phyloP scores from a whole-genome alignment of 2,797 vertebrate species.

The Hippopotamyrus pictus region DNA sequence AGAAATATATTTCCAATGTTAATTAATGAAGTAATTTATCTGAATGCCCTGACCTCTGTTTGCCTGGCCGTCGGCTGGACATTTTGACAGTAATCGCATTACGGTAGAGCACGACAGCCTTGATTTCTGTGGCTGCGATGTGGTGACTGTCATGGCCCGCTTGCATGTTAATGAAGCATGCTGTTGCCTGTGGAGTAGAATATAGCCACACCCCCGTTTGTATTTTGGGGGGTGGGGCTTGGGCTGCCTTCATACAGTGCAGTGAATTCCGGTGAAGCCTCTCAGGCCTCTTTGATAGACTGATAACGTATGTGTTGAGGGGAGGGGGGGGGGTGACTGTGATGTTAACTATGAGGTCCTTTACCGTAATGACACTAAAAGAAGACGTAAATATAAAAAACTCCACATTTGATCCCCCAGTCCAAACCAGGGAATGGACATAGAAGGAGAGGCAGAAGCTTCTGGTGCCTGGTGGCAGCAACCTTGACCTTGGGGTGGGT shows the following conservation, averaged over 20 bases:
- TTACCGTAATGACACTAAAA: neutral
- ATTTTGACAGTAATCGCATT: constrained; percentile 54
- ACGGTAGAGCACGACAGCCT: constrained; percentile 17
- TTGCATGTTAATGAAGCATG: constrained; percentile 29
- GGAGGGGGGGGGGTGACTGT: neutral
- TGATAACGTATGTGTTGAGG: neutral
- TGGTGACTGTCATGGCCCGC: constrained; percentile 44
- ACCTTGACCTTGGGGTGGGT: constrained; percentile 18
- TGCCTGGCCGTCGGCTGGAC: constrained; percentile 39
- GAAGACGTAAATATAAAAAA: neutral
- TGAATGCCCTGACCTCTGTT: constrained; percentile 44
- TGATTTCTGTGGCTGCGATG: constrained; percentile 19
- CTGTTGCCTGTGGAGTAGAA: constrained; percentile 16
- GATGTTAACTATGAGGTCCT: neutral
- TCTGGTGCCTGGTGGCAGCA: neutral
- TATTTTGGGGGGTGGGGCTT: neutral
- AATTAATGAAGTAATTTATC: constrained; percentile 69
- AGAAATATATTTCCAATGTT: constrained; percentile 49
- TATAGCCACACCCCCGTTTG: neutral
- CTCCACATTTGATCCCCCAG: neutral
- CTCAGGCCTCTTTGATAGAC: neutral
- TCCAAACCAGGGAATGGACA: neutral
- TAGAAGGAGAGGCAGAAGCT: neutral
- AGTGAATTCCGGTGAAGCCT: neutral
- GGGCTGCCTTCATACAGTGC: neutral